These are phyloP conservation scores for Ctenopoma kingsleyae DNA, from an alignment of 2,797 vertebrate genomes.

Conservation along the genomic window DNA sequence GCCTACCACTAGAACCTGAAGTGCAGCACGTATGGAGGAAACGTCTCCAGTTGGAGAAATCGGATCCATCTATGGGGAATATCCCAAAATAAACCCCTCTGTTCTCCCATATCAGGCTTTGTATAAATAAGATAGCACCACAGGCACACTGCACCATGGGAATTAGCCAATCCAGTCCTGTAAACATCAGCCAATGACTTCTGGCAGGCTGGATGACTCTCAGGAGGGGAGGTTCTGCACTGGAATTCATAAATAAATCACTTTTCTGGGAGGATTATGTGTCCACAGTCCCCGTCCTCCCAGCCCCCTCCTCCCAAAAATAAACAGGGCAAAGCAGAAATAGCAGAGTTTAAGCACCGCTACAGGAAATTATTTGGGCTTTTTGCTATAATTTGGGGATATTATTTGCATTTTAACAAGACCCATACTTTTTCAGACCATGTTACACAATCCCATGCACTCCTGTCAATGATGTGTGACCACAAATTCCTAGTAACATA, in stretches of 20 bases:
- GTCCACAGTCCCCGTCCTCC: constrained; percentile 77
- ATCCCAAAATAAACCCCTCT: constrained; percentile 89
- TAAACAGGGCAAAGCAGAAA: constrained; percentile 85
- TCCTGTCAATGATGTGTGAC: constrained; percentile 16
- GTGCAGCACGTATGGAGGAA: constrained; percentile 86
- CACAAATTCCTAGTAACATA: constrained; percentile 12
- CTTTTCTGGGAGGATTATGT: constrained; percentile 88
- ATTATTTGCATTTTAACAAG: constrained; percentile 79
- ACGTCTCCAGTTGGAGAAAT: constrained; percentile 81
- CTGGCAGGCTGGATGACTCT: constrained; percentile 83
- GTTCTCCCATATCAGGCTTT: constrained; percentile 88
- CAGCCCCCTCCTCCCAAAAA: constrained; percentile 72
- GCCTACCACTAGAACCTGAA: constrained; percentile 72
- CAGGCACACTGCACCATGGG: constrained; percentile 87
- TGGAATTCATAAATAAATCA: constrained; percentile 90
- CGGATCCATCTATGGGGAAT: constrained; percentile 88
- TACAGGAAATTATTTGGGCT: constrained; percentile 85
- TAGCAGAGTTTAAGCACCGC: constrained; percentile 82
- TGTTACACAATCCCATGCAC: constrained; percentile 47
- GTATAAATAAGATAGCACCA: constrained; percentile 90
- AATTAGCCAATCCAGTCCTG: constrained; percentile 88
- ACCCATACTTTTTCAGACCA: constrained; percentile 44
- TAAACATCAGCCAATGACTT: constrained; percentile 89
- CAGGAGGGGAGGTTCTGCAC: constrained; percentile 80
- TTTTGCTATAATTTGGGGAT: constrained; percentile 82